Conservation (phyloP, 2,113 vertebrate genomes). For the Andinoacara biseriatus region DNA sequence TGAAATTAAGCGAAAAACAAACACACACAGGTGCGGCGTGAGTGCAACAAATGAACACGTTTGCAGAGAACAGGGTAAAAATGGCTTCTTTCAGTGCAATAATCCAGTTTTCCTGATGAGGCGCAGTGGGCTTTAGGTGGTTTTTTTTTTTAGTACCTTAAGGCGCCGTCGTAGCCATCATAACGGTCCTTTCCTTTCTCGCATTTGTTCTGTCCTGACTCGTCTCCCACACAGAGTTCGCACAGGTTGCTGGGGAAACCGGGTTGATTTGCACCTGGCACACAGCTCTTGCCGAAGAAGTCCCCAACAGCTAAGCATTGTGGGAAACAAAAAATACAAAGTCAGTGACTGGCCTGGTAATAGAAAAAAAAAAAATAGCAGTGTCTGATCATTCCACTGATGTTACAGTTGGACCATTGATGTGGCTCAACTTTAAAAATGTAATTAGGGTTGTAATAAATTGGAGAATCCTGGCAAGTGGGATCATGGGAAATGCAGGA, state of each 20-base stretch:
- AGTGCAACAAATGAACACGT: neutral
- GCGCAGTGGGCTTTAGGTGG: neutral
- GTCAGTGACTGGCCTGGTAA: neutral
- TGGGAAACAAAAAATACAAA: slow-evolving; percentile 14
- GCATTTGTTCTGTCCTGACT: slow-evolving; percentile 82
- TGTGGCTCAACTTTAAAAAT: neutral
- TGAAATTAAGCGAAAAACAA: slow-evolving; percentile 47
- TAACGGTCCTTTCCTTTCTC: slow-evolving; percentile 86
- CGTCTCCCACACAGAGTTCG: slow-evolving; percentile 85
- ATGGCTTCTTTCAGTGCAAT: neutral
- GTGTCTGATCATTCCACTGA: neutral
- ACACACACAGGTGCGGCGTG: neutral
- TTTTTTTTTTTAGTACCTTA: slow-evolving; percentile 75
- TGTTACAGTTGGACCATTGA: neutral
- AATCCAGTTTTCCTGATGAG: neutral
- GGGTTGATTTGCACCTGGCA: slow-evolving; percentile 84
- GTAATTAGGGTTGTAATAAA: neutral
- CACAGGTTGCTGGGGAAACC: slow-evolving; percentile 87
- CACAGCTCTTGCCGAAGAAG: slow-evolving; percentile 91
- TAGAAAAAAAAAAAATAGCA: neutral
- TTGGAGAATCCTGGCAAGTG: neutral
- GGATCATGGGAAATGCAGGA: neutral
- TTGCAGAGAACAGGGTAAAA: neutral
- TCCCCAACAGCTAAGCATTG: slow-evolving; percentile 83
- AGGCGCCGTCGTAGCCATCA: slow-evolving; percentile 89